Conservation (phyloP, 2,888 invertebrate genomes). For the Prenolepis imparis region DNA sequence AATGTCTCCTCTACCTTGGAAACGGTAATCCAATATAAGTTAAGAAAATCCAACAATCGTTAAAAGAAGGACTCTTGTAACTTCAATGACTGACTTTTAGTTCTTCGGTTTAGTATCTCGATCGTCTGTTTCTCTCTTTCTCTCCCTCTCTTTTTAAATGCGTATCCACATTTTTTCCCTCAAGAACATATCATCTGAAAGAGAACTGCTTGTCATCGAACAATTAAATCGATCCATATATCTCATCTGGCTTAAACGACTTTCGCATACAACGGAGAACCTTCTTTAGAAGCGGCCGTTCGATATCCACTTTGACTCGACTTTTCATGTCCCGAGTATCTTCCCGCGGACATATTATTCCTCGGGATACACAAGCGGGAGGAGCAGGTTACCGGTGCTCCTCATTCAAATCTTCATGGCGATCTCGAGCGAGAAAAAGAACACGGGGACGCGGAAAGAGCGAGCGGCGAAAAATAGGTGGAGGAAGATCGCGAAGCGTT, state of each 20-base stretch:
- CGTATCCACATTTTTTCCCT: conserved; percentile 1
- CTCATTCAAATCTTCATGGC: conserved; percentile 64
- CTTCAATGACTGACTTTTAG: conserved; percentile 2
- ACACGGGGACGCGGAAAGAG: background rate
- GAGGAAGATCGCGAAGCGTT: conserved; percentile 63
- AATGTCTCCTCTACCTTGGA: conserved; percentile 8
- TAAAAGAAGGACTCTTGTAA: background rate
- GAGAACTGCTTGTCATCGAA: background rate
- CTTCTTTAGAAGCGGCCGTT: conserved; percentile 28
- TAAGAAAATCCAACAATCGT: conserved; percentile 27
- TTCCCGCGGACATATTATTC: conserved; percentile 43
- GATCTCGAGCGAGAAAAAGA: conserved; percentile 52
- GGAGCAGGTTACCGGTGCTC: conserved; percentile 57
- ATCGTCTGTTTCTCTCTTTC: background rate
- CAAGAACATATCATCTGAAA: background rate
- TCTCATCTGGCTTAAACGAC: conserved; percentile 56
- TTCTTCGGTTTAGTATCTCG: background rate
- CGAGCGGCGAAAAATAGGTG: conserved; percentile 55
- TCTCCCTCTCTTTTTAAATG: background rate
- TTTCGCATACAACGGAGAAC: conserved; percentile 15
- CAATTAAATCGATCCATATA: conserved; percentile 46
- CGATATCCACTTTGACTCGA: background rate
- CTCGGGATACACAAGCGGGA: conserved; percentile 42
- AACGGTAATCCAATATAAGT: conserved; percentile 22
- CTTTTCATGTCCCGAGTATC: conserved; percentile 31